Conservation (phyloP, 1,140 invertebrate species). For the Drosophila ambigua region DNA sequence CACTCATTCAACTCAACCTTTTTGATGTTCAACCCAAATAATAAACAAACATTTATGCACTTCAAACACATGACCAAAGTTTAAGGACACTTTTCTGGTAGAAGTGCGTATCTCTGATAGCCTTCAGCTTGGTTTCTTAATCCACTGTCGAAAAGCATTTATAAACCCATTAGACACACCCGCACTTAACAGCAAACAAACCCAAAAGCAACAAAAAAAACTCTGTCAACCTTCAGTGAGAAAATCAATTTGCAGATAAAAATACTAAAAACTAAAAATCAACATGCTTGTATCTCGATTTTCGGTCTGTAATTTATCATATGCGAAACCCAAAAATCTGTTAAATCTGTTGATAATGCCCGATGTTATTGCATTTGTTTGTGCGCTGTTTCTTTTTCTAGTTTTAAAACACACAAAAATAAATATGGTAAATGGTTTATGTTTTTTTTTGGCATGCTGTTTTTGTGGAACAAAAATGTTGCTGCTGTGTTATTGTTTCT, state of each 20-base stretch:
- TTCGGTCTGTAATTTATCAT: slow-evolving; percentile 59
- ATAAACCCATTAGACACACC: slow-evolving; percentile 38
- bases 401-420: slow-evolving; percentile 37
- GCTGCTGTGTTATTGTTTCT: slow-evolving; percentile 11
- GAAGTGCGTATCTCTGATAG: slow-evolving; percentile 9
- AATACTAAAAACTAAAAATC: slow-evolving; percentile 44
- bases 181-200: slow-evolving; percentile 16
- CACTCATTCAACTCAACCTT: background rate
- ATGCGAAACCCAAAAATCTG: slow-evolving; percentile 27
- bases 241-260: slow-evolving; percentile 43
- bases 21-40: background rate
- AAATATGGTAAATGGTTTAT: slow-evolving; percentile 14
- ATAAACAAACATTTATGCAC: background rate
- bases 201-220: slow-evolving; percentile 39
- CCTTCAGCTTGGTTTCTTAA: slow-evolving; percentile 25
- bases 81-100: slow-evolving; percentile 24
- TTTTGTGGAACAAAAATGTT: slow-evolving; percentile 49
- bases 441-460: slow-evolving; percentile 23
- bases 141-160: slow-evolving; percentile 23
- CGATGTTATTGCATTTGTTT: slow-evolving; percentile 46
- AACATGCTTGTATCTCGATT: slow-evolving; percentile 36
- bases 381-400: slow-evolving; percentile 29
- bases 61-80: slow-evolving; percentile 1
- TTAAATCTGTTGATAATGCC: slow-evolving; percentile 59
- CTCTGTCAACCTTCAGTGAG: slow-evolving; percentile 60